A percentile compares a stretch with the other conserved stretches of the same genome.
These are phyloP conservation scores for Bombus polaris DNA, from an alignment of 1,140 invertebrate genomes.

Conservation along the genomic window DNA sequence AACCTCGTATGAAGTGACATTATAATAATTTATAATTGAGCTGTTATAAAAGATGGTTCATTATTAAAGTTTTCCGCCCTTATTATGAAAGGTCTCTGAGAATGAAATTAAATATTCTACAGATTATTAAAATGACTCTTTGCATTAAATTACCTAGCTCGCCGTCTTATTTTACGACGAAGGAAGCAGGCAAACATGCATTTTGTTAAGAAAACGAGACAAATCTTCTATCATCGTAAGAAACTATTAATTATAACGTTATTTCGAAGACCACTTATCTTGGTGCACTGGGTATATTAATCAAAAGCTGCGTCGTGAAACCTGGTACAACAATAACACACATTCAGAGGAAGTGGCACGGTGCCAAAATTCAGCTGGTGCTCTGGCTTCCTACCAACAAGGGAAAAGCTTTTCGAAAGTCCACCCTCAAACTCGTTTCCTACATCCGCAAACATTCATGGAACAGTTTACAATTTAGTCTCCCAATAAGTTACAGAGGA, in stretches of 20 bases:
- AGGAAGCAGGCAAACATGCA: neutral
- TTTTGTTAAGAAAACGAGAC: neutral
- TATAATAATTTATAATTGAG: neutral
- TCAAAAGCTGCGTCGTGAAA: constrained; percentile 16
- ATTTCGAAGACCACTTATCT: neutral
- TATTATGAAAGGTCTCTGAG: neutral
- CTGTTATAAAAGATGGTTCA: neutral
- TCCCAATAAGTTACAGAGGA: neutral
- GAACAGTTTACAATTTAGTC: neutral
- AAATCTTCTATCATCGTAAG: neutral
- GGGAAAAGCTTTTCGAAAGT: constrained; percentile 16
- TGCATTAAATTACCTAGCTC: neutral
- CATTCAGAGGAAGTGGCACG: constrained; percentile 10
- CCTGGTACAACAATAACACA: neutral
- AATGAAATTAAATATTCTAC: neutral
- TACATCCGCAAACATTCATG: constrained; percentile 19
- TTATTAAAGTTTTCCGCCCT: neutral
- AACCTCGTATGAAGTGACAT: neutral
- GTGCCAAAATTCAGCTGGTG: constrained; percentile 11
- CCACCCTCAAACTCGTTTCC: neutral
- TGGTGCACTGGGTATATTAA: neutral
- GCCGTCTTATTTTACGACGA: neutral
- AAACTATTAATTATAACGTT: neutral
- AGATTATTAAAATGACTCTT: neutral
- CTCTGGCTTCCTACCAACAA: constrained; percentile 18